These are phyloP conservation scores for Xenopus petersii DNA, from an alignment of 2,797 vertebrate genomes.

Conservation along the genomic window DNA sequence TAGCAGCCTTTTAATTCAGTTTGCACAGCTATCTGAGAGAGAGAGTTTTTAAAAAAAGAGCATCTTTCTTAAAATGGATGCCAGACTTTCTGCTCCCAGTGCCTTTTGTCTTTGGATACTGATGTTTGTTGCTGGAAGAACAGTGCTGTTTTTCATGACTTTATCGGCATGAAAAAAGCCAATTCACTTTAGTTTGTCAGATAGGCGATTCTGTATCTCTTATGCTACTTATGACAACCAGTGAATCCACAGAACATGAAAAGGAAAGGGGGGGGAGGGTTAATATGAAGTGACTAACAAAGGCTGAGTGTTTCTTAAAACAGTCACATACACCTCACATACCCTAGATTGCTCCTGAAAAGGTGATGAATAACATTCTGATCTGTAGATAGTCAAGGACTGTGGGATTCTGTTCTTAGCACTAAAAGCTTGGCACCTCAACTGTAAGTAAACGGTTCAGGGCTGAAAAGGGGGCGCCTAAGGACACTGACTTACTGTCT, in stretches of 20 bases:
- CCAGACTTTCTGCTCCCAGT: slow-evolving; percentile 55
- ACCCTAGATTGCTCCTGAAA: slow-evolving; percentile 46
- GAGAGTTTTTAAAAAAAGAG: slow-evolving; percentile 52
- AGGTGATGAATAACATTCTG: slow-evolving; percentile 22
- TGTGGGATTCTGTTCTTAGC: background rate
- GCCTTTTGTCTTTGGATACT: slow-evolving; percentile 62
- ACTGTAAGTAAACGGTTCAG: slow-evolving; percentile 40
- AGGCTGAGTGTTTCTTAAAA: slow-evolving; percentile 43
- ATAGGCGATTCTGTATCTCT: slow-evolving; percentile 56
- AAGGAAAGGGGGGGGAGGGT: slow-evolving; percentile 13
- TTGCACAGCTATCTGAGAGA: slow-evolving; percentile 60
- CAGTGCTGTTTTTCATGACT: slow-evolving; percentile 64
- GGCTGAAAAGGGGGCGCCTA: slow-evolving; percentile 17
- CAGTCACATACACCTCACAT: slow-evolving; percentile 33
- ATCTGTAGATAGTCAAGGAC: slow-evolving; percentile 36
- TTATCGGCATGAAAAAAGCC: slow-evolving; percentile 52
- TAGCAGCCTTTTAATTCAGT: slow-evolving; percentile 46
- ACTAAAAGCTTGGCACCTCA: slow-evolving; percentile 1
- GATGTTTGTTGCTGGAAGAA: slow-evolving; percentile 62
- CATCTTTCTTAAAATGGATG: slow-evolving; percentile 61
- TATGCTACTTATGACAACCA: slow-evolving; percentile 48
- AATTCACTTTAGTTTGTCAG: slow-evolving; percentile 59
- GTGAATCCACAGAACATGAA: slow-evolving; percentile 54
- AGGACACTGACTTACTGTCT: slow-evolving; percentile 36
- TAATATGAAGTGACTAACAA: slow-evolving; percentile 41